Conservation (phyloP, 1,140 invertebrate species). For the Arion vulgaris region DNA sequence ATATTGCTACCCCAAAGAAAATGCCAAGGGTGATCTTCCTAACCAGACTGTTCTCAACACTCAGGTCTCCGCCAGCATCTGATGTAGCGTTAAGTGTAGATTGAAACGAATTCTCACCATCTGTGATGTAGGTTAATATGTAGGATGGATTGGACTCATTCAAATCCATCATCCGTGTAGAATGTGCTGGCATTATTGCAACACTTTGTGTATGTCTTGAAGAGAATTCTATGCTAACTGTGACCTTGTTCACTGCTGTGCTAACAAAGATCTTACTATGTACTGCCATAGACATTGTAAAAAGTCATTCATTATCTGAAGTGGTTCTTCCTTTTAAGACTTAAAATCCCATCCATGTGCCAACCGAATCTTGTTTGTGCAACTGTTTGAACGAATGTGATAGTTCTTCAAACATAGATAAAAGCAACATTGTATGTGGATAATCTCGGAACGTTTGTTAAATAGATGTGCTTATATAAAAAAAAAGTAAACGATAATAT, state of each 20-base stretch:
- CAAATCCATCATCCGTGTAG: neutral
- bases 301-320: no score
- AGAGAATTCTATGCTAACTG: neutral
- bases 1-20: constrained; percentile 72
- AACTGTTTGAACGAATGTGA: no score
- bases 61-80: neutral
- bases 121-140: neutral
- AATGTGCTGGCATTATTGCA: neutral
- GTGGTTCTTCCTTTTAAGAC: no score
- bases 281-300: neutral
- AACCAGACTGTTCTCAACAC: neutral
- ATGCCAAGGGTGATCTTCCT: constrained; percentile 52
- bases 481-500: no score
- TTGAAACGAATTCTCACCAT: neutral
- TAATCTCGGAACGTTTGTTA: no score
- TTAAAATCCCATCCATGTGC: no score
- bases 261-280: neutral
- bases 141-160: neutral
- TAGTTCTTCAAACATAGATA: no score
- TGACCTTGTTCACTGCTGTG: neutral
- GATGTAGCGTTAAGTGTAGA: neutral
- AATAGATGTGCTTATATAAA: no score
- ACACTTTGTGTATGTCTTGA: neutral
- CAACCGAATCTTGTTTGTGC: no score
- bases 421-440: no score